Percentiles rank a stretch among this genome's conserved stretches.
These are phyloP conservation scores for Trichogramma pretiosum DNA, from an alignment of 1,140 invertebrate species.

Conservation along the genomic window DNA sequence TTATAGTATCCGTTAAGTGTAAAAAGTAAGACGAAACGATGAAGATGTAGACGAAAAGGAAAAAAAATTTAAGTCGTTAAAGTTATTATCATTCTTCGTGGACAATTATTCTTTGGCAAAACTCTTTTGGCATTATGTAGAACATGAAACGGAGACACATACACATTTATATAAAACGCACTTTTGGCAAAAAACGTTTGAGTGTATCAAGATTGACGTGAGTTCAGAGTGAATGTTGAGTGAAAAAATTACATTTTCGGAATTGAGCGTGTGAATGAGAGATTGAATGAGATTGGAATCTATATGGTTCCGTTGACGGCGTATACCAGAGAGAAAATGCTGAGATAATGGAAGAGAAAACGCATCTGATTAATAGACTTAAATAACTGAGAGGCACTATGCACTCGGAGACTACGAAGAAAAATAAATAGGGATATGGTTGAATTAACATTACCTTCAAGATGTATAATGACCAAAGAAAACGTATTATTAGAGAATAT, in stretches of 20 bases:
- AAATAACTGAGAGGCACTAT: too few species aligned
- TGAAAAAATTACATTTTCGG: too few species aligned
- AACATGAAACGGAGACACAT: constrained; percentile 35
- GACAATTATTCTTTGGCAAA: constrained; percentile 40
- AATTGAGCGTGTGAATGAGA: too few species aligned
- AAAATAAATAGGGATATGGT: too few species aligned
- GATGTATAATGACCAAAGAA: too few species aligned
- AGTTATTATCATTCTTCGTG: constrained; percentile 31
- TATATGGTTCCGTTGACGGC: too few species aligned
- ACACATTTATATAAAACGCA: constrained; percentile 18
- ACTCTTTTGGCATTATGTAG: constrained; percentile 40
- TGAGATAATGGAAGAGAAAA: too few species aligned
- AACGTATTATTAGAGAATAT: too few species aligned
- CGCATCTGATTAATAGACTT: too few species aligned
- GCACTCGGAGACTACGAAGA: too few species aligned
- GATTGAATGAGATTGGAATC: too few species aligned
- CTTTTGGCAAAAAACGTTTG: constrained; percentile 18
- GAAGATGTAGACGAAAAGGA: constrained; percentile 2
- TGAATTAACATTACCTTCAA: too few species aligned
- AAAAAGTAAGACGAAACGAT: constrained; percentile 30
- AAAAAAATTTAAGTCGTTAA: constrained; percentile 28
- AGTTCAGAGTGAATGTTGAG: constrained; percentile 4
- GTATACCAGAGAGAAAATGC: constrained; percentile 4
- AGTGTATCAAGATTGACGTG: constrained; percentile 9
- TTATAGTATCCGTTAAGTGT: constrained; percentile 45